Conservation (phyloP, 1,140 invertebrate species). For the Lucilia cuprina region DNA sequence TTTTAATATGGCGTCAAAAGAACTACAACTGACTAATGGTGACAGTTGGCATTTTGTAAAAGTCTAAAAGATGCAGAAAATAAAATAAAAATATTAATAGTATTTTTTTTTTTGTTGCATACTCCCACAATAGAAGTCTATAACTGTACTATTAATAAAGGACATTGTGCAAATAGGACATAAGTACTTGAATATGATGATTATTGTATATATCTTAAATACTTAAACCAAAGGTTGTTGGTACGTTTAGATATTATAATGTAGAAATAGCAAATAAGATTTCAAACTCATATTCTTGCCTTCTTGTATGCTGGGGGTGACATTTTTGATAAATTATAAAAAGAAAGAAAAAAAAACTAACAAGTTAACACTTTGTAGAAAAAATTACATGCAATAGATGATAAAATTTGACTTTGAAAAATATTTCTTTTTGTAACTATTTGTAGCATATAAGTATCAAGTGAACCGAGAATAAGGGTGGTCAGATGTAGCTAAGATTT, state of each 20-base stretch:
- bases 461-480: neutral
- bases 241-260: too few species aligned
- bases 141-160: neutral
- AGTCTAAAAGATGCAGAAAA: neutral
- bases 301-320: neutral
- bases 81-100: neutral
- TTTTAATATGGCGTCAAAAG: neutral
- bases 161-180: neutral
- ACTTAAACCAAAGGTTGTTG: too few species aligned
- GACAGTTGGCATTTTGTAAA: neutral
- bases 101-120: neutral
- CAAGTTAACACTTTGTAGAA: neutral
- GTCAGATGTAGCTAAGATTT: neutral
- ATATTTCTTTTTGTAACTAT: neutral
- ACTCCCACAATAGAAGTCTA: neutral
- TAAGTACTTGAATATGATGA: neutral
- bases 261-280: too few species aligned
- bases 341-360: neutral
- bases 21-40: neutral
- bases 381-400: neutral
- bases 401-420: slow-evolving; percentile 11
- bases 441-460: slow-evolving; percentile 12
- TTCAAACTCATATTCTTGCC: too few species aligned
- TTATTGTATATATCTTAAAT: too few species aligned
- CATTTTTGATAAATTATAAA: slow-evolving; percentile 15